These are phyloP conservation scores for Aleiodes leptofemur DNA, from an alignment of 2,888 invertebrate species.

Conservation along the genomic window DNA sequence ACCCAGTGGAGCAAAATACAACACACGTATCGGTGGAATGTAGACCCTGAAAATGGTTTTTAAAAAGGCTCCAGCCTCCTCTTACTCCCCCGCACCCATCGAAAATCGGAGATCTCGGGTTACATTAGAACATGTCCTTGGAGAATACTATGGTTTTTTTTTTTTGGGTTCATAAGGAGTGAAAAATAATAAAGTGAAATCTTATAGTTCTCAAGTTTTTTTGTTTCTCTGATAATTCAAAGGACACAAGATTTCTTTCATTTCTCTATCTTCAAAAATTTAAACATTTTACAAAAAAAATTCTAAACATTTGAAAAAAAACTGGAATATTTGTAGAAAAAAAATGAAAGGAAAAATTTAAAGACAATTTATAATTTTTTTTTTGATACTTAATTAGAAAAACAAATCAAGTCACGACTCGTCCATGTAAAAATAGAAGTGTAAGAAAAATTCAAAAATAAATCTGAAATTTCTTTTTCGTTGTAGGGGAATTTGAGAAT, in stretches of 20 bases:
- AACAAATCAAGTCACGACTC: too few species aligned
- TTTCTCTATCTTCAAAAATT: not conserved
- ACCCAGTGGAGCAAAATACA: conserved; percentile 36
- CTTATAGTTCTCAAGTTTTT: not conserved
- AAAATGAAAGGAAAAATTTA: conserved; percentile 28
- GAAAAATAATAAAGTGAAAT: conserved; percentile 6
- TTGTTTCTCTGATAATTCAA: not conserved
- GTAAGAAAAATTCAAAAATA: conserved; percentile 1
- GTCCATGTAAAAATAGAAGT: not conserved
- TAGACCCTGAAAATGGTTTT: conserved; percentile 65
- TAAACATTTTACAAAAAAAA: conserved; percentile 23
- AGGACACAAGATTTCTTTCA: conserved; percentile 6
- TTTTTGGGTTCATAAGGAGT: conserved; percentile 31
- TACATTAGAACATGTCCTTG: conserved; percentile 71
- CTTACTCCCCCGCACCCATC: conserved; percentile 67
- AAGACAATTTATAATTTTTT: too few species aligned
- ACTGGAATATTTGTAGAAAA: not conserved
- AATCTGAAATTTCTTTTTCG: conserved; percentile 16
- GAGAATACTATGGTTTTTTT: conserved; percentile 54
- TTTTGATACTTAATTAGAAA: too few species aligned
- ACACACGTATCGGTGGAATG: conserved; percentile 58
- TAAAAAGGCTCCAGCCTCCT: conserved; percentile 69
- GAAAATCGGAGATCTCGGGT: conserved; percentile 65
- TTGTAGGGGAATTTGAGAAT: conserved; percentile 10
- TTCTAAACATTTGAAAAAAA: too few species aligned